phyloP scores from a whole-genome alignment of 2,797 vertebrate species.

The Eospalax fontanierii region DNA sequence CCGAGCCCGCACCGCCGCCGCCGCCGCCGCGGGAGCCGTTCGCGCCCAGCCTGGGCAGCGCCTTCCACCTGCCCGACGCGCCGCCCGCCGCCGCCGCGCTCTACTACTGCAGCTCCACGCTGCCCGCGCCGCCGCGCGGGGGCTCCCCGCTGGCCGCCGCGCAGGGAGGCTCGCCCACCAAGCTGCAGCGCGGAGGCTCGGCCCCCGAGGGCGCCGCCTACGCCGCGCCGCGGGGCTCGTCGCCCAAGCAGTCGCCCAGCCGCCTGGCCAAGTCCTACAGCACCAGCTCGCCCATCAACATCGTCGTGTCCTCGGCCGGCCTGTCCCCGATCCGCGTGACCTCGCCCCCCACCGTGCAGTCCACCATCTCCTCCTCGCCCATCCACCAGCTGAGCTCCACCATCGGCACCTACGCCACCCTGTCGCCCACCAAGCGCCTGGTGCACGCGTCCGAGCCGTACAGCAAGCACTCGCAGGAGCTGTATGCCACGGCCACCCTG shows the following conservation, averaged over 20 bases:
- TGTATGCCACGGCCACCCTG: conserved; percentile 97
- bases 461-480: conserved; percentile 97
- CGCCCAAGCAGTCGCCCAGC: conserved; percentile 97
- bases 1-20: conserved; percentile 91
- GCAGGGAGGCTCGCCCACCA: conserved; percentile 95
- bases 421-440: conserved; percentile 98
- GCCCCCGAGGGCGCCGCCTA: conserved; percentile 93
- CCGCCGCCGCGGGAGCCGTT: conserved; percentile 94
- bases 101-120: conserved; percentile 97
- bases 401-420: conserved; percentile 98
- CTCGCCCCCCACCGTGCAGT: conserved; percentile 94
- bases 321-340: conserved; percentile 95
- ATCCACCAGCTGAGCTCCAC: conserved; percentile 98
- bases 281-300: conserved; percentile 99
- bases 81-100: conserved; percentile 91
- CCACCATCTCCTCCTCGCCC: conserved; percentile 93
- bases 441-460: conserved; percentile 97
- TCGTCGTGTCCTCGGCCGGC: conserved; percentile 93
- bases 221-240: conserved; percentile 95
- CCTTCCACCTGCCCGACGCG: conserved; percentile 96
- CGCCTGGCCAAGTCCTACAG: conserved; percentile 98
- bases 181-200: conserved; percentile 96
- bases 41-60: conserved; percentile 95
- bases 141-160: conserved; percentile 95
- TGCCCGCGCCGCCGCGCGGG: conserved; percentile 96